Percentiles rank a stretch among this genome's conserved stretches.
Conservation (phyloP, 2,797 vertebrate species). For the Poecile montanus region DNA sequence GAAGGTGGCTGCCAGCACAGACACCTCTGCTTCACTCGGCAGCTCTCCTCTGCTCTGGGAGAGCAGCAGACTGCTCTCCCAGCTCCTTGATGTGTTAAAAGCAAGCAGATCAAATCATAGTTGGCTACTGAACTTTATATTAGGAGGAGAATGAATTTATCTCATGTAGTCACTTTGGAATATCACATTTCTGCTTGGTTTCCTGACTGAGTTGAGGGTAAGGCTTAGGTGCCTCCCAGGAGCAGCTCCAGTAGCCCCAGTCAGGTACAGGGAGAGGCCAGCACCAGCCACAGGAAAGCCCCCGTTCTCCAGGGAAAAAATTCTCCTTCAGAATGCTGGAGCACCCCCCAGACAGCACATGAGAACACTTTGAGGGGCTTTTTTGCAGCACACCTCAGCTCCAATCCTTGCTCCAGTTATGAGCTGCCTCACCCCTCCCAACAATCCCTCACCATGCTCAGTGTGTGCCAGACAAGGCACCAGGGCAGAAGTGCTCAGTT, state of each 20-base stretch:
- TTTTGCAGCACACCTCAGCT: neutral
- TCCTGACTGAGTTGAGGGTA: neutral
- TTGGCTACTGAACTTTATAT: neutral
- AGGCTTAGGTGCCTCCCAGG: neutral
- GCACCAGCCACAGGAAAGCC: neutral
- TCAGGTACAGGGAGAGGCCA: neutral
- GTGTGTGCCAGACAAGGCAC: neutral
- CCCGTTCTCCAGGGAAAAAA: neutral
- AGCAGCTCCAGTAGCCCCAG: neutral
- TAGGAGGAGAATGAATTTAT: neutral
- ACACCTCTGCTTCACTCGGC: neutral
- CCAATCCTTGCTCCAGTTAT: neutral
- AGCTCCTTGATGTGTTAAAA: neutral
- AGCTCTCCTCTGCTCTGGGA: neutral
- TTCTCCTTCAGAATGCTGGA: neutral
- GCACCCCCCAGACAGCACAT: accelerated
- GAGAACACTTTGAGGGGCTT: neutral
- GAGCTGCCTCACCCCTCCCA: neutral
- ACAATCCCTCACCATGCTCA: accelerated
- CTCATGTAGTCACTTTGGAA: neutral
- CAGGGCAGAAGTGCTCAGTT: neutral
- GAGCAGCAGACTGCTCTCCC: neutral
- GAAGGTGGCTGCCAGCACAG: neutral
- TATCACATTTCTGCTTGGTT: neutral
- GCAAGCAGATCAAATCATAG: neutral